Evolutionary conservation across 2,797 vertebrate species (phyloP).

Genomic region (Argyrosomus regius): DNA sequence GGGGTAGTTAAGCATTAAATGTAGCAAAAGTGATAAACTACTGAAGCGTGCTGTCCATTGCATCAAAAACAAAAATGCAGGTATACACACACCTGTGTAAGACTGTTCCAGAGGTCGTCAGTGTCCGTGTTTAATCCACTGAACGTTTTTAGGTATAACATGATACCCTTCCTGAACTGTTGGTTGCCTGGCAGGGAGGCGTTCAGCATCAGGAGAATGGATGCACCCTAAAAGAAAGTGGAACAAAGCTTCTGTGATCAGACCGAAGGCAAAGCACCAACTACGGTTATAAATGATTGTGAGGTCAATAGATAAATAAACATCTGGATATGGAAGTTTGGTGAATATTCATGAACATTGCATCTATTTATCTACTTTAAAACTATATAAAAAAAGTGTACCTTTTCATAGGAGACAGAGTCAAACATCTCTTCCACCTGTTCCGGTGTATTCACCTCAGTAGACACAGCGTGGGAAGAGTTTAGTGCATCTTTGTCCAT

Average conservation of each 20-base stretch:
- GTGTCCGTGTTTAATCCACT: conserved; percentile 87
- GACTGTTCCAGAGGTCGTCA: conserved; percentile 93
- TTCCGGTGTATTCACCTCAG: conserved; percentile 87
- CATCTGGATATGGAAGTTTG: neutral
- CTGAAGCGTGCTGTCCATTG: neutral
- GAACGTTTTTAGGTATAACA: conserved; percentile 88
- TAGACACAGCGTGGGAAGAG: conserved; percentile 92
- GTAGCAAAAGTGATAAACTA: neutral
- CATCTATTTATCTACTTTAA: neutral
- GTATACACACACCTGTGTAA: conserved; percentile 87
- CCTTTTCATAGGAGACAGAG: conserved; percentile 95
- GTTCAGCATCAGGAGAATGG: conserved; percentile 94
- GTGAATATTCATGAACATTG: neutral
- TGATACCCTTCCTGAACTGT: conserved; percentile 90
- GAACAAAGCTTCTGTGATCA: conserved; percentile 17
- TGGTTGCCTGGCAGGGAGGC: conserved; percentile 86
- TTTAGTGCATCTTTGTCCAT: conserved; percentile 93
- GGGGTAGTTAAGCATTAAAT: neutral
- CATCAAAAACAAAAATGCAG: neutral
- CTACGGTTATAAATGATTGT: neutral
- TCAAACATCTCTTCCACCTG: conserved; percentile 99
- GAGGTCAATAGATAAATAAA: conserved; percentile 2
- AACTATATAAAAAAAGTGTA: conserved; percentile 60
- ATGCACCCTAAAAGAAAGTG: conserved; percentile 89
- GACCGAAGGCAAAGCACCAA: conserved; percentile 18